Evolutionary conservation across 1,140 invertebrate species (phyloP), one percentile per base, ranked within the genome.

Genomic region (Sesamia nonagrioides): DNA sequence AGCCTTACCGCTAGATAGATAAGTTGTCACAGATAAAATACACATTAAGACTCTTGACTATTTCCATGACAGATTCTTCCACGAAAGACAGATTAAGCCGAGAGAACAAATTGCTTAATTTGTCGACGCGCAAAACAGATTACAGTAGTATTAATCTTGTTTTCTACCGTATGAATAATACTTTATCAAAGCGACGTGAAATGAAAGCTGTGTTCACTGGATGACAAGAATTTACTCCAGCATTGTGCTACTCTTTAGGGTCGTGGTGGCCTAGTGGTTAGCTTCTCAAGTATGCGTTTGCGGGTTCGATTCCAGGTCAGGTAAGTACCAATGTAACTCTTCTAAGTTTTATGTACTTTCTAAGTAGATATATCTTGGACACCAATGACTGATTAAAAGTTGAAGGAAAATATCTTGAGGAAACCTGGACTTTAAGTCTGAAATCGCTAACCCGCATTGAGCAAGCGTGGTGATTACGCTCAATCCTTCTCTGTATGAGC

Each of bases 141-240:
- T 42, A 45, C 61, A 66, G 42, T 66, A 66, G 61, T 66, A 66
- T 66, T 66, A 66, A 66, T 66, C 61, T 66, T 66, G 37, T 66
- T 61, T 66, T 66, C 61, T 18, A 66, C 61, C 37, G 61, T 42
- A 66, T 66, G 21, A 66, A 66, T 66, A 66, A 42, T 45, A 66
- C 61, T 66, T 66, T 66, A 37, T 66, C 61, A 66, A 66, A 42
- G 61, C n/a, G 61, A 42, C 35, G 17, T 17, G 61, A 6, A 60
- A 7, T 17, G 17, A 42, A 66, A 66, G 61, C 37, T 45, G 61
- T 66, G 37, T 21, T 42, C 0, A 66, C 37, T 18, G 5, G 4
- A 0, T 13, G 9, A 63, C n/a, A 4, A 15, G 2, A n/a, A 37
- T 40, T 9, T 61, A 50, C 45, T n/a, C 2, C n/a, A n/a, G 13